Evolutionary conservation across 1,140 invertebrate species (phyloP), one percentile per base, ranked within the genome.

Genomic region (Phymorhynchus buccinoides): DNA sequence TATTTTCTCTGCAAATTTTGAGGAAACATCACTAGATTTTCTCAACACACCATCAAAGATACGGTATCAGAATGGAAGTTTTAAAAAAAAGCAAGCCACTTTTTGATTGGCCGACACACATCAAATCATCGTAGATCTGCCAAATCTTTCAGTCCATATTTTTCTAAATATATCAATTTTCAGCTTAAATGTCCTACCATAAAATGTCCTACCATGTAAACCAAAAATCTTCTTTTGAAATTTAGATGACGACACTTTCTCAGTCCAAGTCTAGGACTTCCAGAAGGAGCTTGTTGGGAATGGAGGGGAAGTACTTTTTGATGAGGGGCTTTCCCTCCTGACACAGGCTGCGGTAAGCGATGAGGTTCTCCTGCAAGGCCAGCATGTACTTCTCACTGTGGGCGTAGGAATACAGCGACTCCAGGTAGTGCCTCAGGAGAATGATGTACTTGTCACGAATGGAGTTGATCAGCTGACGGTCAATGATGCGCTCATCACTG

Each of bases 361-460:
- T 37, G 88, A 98, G 96, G 93, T 97, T 97, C 90, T 96, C 95
- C 83, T 98, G 96, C 52, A 98, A 94, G 88, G 96, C 96, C 22
- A 89, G 81, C 85, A 90, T 90, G 30, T 91, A 84, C 22, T 86
- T 68, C 48, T 87, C 85, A 37, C 89, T 87, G 71, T 87, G 77
- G 7, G 32, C 32, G 77, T 87, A 92, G 16, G 87, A 95, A 92
- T 96, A 97, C 41, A 96, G 94, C 88, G 96, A 96, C 92, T 98
- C 97, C 68, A 98, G 93, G 93, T 98, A 98, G 84, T 97, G 95
- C 89, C 96, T 94, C 16, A 98, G 94, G 68, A 98, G 95, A 93
- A 97, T 97, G 92, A 97, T 97, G 93, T 98, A 98, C 16, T 96
- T 97, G 93, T 97, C 96, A 94, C 98, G 97, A 92, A 91, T 87